Evolutionary conservation across 53 echinoderm and acorn worm species (phyloP).

Genomic region (Antedon mediterranea): DNA sequence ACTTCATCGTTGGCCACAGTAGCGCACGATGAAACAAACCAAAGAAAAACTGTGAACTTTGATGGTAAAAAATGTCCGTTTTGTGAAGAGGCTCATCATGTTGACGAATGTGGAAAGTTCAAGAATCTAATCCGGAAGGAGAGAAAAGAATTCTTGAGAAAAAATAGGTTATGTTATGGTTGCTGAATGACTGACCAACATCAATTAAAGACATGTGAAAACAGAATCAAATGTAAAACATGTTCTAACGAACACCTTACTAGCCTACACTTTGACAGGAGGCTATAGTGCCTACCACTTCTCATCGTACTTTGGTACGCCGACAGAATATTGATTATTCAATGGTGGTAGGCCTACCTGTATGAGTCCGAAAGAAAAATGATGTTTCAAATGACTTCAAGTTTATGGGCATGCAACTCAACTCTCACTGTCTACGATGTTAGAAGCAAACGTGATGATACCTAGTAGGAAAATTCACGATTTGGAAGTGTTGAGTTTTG

Average conservation of each 20-base stretch:
- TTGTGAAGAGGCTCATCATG: background rate
- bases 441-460: conserved; percentile 1
- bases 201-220: background rate
- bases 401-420: conserved; percentile 3
- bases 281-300: background rate
- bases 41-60: too few species aligned
- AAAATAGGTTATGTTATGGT: background rate
- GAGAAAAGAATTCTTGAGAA: background rate
- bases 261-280: background rate
- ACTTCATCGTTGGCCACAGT: too few species aligned
- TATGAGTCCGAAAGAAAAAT: background rate
- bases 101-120: background rate
- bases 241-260: background rate
- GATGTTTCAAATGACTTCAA: background rate
- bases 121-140: background rate
- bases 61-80: background rate
- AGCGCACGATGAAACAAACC: too few species aligned
- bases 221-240: background rate
- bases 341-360: background rate
- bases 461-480: conserved; percentile 12
- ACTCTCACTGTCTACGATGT: too few species aligned
- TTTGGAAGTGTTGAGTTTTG: background rate
- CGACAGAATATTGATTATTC: background rate
- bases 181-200: background rate
- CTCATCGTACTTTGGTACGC: background rate